Base-by-base conservation (phyloP, 2,797 vertebrate species). In the Nasua narica region DNA sequence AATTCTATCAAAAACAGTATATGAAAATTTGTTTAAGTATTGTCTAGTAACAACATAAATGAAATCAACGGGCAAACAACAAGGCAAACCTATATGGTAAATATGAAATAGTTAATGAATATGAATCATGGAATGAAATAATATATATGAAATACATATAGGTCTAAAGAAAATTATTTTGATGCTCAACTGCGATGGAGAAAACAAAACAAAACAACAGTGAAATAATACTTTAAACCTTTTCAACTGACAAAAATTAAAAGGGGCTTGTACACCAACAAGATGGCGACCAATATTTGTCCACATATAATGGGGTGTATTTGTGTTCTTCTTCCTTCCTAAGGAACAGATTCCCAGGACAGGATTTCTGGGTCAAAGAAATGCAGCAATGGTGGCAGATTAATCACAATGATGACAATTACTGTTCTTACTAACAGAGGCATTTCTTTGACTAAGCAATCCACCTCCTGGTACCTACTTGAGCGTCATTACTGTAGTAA, bases 161-260 rank as follows among this genome's bases (percentile, higher is more conserved):
- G 13, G 4, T 8, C 35, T 76, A 48, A 40, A 35, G 43, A 79
- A 48, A 92, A 35, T 56, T 13, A 90, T 58, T 52, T 6, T 90
- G 9, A 12, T 23, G 52, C 32, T 95, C 35, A 48, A 56, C 37
- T 29, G 56, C 1, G 25, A 87, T 3, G 54, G 35, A 21, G 35
- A 67, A 37, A 18, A 92, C 29, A 74, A 69, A 91, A 48, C 60
- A 94, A 91, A 97, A 67, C 62, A 91, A 79, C 21, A 94, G 25
- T n/a, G 23, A 54, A n/a, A 54, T 48, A 81, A 81, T 32, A 86
- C 25, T 67, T 92, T 37, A 83, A 91, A 56, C 3, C 58, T 54
- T 81, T 90, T 81, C 87, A 23, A 65, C 0, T 52, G 76, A 18
- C 40, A 88, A 92, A 90, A 92, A 76, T 78, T 76, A 35, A 35